Percentiles rank a stretch among this genome's conserved stretches.
phyloP scores from a whole-genome alignment of 2,797 vertebrate species.

The Lepilemur septentrionalis region DNA sequence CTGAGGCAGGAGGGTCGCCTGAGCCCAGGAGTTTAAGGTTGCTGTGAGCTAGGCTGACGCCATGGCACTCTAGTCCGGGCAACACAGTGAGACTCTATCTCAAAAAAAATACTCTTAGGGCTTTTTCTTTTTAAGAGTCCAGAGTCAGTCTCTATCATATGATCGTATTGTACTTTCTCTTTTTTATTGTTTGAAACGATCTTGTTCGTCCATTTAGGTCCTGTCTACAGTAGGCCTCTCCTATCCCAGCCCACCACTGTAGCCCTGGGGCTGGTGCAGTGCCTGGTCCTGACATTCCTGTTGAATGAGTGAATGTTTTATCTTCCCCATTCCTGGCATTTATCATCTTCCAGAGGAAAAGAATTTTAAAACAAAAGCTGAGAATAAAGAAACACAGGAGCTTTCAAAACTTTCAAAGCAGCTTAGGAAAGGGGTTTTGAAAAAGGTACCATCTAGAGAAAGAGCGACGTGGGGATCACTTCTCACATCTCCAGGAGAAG shows the following conservation, averaged over 20 bases:
- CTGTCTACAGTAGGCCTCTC: accelerated
- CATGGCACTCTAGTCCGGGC: too few species aligned
- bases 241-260: neutral
- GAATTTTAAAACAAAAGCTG: neutral
- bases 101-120: too few species aligned
- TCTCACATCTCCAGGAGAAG: neutral
- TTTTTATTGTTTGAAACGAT: neutral
- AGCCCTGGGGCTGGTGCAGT: too few species aligned
- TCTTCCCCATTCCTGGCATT: neutral
- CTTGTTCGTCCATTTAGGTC: neutral
- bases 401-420: neutral
- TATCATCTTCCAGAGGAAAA: neutral
- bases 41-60: neutral
- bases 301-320: neutral
- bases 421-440: neutral
- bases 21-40: neutral
- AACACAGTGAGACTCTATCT: too few species aligned
- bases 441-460: neutral
- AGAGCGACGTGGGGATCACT: neutral
- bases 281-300: neutral
- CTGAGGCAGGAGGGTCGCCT: neutral
- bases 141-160: neutral
- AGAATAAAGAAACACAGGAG: conserved; percentile 1
- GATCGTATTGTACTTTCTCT: neutral
- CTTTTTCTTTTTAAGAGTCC: too few species aligned